A percentile compares a stretch with the other conserved stretches of the same genome.
Evolutionary conservation across 2,888 invertebrate genomes (phyloP).

Genomic region (Coenonympha glycerion): DNA sequence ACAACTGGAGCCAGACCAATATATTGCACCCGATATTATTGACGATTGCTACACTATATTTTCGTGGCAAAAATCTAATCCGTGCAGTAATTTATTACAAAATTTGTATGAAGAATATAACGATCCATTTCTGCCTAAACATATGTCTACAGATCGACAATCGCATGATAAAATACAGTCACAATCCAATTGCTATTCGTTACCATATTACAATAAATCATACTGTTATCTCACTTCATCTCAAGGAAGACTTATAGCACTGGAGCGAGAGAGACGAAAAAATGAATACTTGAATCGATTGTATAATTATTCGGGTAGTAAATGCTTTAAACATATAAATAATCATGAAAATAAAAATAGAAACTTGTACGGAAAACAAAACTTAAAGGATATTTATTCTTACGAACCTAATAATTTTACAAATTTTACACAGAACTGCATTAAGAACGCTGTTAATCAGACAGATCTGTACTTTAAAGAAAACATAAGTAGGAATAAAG

Average conservation of each 20-base stretch:
- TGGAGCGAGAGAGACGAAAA: constrained; percentile 33
- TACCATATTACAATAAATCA: constrained; percentile 28
- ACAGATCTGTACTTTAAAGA: constrained; percentile 11
- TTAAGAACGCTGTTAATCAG: constrained; percentile 23
- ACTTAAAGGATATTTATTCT: not conserved
- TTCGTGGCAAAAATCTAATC: constrained; percentile 31
- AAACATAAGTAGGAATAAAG: constrained; percentile 11
- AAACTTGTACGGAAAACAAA: not conserved
- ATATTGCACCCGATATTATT: constrained; percentile 28
- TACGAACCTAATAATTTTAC: not conserved
- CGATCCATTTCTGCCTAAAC: constrained; percentile 10
- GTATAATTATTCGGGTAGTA: constrained; percentile 4
- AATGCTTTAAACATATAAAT: constrained; percentile 3
- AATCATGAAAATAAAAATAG: constrained; percentile 1
- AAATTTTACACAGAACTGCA: not conserved
- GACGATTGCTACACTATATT: constrained; percentile 35
- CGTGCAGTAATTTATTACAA: constrained; percentile 36
- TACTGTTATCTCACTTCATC: constrained; percentile 46
- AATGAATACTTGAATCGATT: constrained; percentile 1
- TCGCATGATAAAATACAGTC: not conserved
- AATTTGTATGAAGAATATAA: constrained; percentile 33
- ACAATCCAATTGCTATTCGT: not conserved
- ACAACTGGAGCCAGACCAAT: not conserved
- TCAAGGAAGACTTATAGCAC: constrained; percentile 36
- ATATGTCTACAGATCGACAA: not conserved